Conservation (phyloP, 2,797 vertebrate species). For the Ataeniobius toweri region DNA sequence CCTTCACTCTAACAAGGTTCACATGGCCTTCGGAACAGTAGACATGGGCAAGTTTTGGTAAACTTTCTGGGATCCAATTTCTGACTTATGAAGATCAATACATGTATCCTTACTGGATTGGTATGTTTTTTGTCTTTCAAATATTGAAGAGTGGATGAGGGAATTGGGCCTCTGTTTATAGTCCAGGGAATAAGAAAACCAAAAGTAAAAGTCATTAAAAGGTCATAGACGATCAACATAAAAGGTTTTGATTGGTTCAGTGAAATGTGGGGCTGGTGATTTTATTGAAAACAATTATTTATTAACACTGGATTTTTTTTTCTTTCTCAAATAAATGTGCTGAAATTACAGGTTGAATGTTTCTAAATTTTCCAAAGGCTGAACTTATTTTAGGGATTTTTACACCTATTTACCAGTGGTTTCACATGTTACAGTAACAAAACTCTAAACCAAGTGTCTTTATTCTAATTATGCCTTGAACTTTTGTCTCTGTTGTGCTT, state of each 20-base stretch:
- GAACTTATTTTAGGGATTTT: background rate
- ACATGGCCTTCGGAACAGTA: background rate
- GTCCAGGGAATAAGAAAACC: background rate
- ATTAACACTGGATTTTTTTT: too few species aligned
- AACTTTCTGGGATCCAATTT: background rate
- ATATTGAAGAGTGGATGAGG: background rate
- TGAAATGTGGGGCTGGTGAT: too few species aligned
- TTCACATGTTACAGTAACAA: background rate
- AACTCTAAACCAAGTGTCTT: background rate
- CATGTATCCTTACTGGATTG: background rate
- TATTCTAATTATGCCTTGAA: background rate
- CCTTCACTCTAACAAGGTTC: background rate
- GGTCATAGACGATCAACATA: background rate
- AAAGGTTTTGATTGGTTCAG: background rate
- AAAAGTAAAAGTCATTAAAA: background rate
- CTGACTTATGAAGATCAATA: background rate
- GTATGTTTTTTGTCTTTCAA: background rate
- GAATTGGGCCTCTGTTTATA: background rate
- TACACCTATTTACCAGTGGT: background rate
- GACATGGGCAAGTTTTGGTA: background rate
- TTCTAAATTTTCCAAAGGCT: too few species aligned
- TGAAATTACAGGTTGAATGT: too few species aligned
- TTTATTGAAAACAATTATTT: too few species aligned
- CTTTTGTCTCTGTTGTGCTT: background rate
- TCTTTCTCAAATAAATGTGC: too few species aligned